Base-by-base conservation (phyloP, 2,888 invertebrate genomes). In the Andrena haemorrhoa region DNA sequence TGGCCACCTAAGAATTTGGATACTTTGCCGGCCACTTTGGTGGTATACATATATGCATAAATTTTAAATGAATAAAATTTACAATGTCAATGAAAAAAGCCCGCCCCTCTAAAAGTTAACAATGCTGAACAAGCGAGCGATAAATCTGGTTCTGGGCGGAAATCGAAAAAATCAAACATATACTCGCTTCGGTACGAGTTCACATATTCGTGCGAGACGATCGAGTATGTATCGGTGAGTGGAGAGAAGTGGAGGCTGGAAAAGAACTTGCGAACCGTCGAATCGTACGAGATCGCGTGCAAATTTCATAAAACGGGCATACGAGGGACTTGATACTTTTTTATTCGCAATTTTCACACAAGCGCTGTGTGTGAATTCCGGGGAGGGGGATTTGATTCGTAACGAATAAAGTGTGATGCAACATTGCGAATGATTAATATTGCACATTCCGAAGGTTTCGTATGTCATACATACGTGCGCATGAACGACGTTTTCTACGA, bases 241-340 rank as follows among this genome's bases (percentile, higher is more conserved):
- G n/a, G n/a, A 8, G 10, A 41, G 2, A 61, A 61, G 0, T 10
- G 16, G 51, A 56, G 29, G 7, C 10, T 12, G 5, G 20, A 2
- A 26, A n/a, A 41, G 6, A n/a, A 26, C 7, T 20, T 33, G 31
- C 7, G 1, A 49, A 64, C 5, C 16, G 10, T 71, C 12, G 7
- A 0, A 71, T 56, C 31, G 0, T 35, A 26, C 47, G 35, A 35
- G 35, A 8, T 68, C n/a, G 61, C 53, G 66, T 68, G 61, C 61
- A 61, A 51, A 72, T 72, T 12, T 58, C 35, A 66, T 53, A 2
- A 31, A 73, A 51, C 47, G 20, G 77, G 73, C 73, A 53, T 53
- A 8, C 29, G n/a, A 7, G 12, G 12, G 20, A 12, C 23, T 12
- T 23, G 31, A n/a, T 64, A 64, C 47, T 64, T 26, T 47, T 64